These are phyloP conservation scores for Chrysaora quinquecirrha DNA, from an alignment of 30 jellyfish, hydroid and myxozoan species.

Conservation along the genomic window DNA sequence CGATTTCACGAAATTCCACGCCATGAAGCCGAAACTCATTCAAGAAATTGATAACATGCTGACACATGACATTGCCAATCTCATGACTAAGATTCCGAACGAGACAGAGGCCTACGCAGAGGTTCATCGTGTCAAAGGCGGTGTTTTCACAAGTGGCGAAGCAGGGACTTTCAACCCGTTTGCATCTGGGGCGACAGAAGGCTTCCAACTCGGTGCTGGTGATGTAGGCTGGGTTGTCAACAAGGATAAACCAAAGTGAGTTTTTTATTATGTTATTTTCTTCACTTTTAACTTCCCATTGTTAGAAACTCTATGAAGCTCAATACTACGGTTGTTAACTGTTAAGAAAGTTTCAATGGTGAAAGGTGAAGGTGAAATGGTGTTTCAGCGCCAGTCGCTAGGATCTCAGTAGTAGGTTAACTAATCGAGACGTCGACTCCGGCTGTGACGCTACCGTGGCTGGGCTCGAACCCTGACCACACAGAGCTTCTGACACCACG, in stretches of 20 bases:
- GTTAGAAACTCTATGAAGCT: too few species aligned
- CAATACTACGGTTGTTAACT: too few species aligned
- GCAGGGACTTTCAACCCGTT: slow-evolving; percentile 93
- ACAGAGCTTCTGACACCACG: too few species aligned
- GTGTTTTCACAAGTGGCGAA: slow-evolving; percentile 95
- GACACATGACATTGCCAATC: slow-evolving; percentile 86
- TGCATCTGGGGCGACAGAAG: slow-evolving; percentile 98
- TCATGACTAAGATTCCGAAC: slow-evolving; percentile 91
- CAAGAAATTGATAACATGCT: slow-evolving; percentile 91
- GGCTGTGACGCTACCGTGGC: too few species aligned
- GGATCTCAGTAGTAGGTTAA: too few species aligned
- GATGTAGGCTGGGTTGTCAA: slow-evolving; percentile 89
- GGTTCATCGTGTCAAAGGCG: slow-evolving; percentile 95
- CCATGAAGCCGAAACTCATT: slow-evolving; percentile 86
- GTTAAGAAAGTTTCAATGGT: too few species aligned
- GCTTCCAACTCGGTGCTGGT: slow-evolving; percentile 96
- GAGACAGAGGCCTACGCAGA: slow-evolving; percentile 78
- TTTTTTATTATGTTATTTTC: neutral
- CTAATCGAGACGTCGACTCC: too few species aligned
- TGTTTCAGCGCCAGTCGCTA: too few species aligned
- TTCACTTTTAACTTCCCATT: too few species aligned
- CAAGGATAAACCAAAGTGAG: slow-evolving; percentile 66
- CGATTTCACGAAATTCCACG: slow-evolving; percentile 88
- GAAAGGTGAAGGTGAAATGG: too few species aligned
- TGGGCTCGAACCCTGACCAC: too few species aligned